Evolutionary conservation across 2,888 invertebrate species (phyloP).

Genomic region (Vannuccia rotundouncinata): DNA sequence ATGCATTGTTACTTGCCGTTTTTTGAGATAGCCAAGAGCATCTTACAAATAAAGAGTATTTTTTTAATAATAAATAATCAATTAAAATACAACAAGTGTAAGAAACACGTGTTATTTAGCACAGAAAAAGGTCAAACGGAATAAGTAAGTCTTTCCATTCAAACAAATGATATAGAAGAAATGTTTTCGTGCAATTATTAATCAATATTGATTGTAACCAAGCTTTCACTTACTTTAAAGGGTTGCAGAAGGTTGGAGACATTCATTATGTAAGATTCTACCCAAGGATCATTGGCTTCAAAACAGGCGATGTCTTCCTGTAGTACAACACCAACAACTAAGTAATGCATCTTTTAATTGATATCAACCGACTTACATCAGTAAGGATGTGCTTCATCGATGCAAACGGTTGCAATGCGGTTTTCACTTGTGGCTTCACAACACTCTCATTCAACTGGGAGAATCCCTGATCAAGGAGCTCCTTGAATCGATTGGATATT

Average conservation of each 20-base stretch:
- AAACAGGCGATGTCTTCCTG: constrained; percentile 74
- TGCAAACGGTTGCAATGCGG: constrained; percentile 74
- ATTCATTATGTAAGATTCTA: constrained; percentile 70
- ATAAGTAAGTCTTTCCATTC: too few species aligned
- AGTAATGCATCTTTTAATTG: not conserved
- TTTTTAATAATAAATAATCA: too few species aligned
- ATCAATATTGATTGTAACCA: too few species aligned
- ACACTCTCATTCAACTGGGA: constrained; percentile 71
- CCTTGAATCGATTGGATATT: constrained; percentile 53
- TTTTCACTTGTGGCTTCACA: constrained; percentile 74
- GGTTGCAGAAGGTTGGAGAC: constrained; percentile 68
- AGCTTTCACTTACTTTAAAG: constrained; percentile 61
- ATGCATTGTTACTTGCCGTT: too few species aligned
- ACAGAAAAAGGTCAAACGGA: not conserved
- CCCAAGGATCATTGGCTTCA: constrained; percentile 81
- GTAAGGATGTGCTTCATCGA: constrained; percentile 70
- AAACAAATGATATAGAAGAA: not conserved
- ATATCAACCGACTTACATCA: constrained; percentile 64
- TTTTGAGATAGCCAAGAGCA: too few species aligned
- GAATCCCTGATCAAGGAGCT: constrained; percentile 68
- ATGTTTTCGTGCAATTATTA: too few species aligned
- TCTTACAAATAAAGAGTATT: too few species aligned
- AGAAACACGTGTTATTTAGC: constrained; percentile 34
- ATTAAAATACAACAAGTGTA: too few species aligned
- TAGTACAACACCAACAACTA: constrained; percentile 41